Evolutionary conservation across 2,888 invertebrate species (phyloP), one percentile per base, ranked within the genome.

Genomic region (Noctua pronuba): DNA sequence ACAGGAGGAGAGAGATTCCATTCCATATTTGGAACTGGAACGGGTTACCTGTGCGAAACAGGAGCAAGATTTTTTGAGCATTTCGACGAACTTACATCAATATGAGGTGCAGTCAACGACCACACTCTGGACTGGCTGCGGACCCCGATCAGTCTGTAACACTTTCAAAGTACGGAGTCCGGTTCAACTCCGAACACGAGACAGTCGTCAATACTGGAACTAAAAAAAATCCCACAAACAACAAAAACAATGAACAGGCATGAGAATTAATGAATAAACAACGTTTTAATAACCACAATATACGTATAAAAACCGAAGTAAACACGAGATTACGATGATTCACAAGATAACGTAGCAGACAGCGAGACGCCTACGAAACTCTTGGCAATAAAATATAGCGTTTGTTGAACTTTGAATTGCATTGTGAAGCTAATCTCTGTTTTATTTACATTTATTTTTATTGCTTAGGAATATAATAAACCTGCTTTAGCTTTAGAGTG

Each of bases 371-470:
- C 87, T 82, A 87, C 87, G 83, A 79, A 81, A 74, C 69, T 44
- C 74, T 86, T 82, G 73, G 67, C 82, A 83, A 77, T 82, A 77
- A 77, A 76, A 79, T 84, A 80, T 75, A 64, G 67, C 85, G 88
- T 82, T 82, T 86, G 82, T 88, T 88, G 86, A 88, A 86, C 88
- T 86, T 80, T 85, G 72, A 38, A 75, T 79, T 82, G 73, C 52
- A 84, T 80, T 74, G 55, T 64, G 65, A 70, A 35, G 35, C 71
- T 80, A 80, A 84, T 84, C 65, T 67, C 55, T 21, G 28, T 58
- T 70, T 72, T 31, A n/a, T 60, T 64, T 44, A 64, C 52, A 28
- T 64, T 46, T 55, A 1, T 70, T 76, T 70, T 31, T 60, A 66
- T 77, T 18, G 64, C 13, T 65, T 41, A 65, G n/a, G 7, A 38